Base-by-base conservation (phyloP, 2,113 vertebrate species). In the Passer montanus region DNA sequence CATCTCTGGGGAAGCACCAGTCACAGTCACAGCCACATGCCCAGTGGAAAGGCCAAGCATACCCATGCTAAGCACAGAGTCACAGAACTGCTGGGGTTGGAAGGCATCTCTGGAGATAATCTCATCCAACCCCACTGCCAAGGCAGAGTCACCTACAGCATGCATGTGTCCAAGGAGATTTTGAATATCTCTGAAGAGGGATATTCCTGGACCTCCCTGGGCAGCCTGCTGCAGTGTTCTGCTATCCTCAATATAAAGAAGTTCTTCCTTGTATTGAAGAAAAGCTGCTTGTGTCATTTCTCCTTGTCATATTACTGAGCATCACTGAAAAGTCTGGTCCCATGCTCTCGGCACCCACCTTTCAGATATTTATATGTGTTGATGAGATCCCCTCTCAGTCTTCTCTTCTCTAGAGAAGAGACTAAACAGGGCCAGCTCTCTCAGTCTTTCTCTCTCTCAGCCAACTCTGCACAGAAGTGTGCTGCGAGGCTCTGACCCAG, bases 31-130 rank as follows among this genome's bases (percentile, higher is more conserved):
- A 35, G 20, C 10, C n/a, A 67, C 16, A 28, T 3, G 14, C 0
- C 0, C 2, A 1, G 7, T 47, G 11, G 19, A 47, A 69, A 82
- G 15, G 21, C 46, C 31, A 82, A 35, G 5, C 0, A 0, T 21
- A 37, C 5, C 3, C 5, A 8, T 3, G 6, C 18, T 39, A 37
- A 33, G 26, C 24, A 35, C 24, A 64, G 43, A 80, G 49, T 35
- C 43, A n/a, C 11, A 22, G 17, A 49, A 80, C 8, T 63, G 9
- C 1, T 60, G 27, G 27, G 11, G 11, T 37, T 69, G 14, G 63
- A 87, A 44, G 7, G 33, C 10, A 23, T 26, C 8, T 59, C 46
- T 44, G 18, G 46, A 52, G 37, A 37, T 31, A 41, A 59, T 22
- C 31, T 31, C 17, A 49, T 50, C 13, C 37, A 76, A 87, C 5